A percentile compares a stretch with the other conserved stretches of the same genome.
Evolutionary conservation across 2,797 vertebrate species (phyloP).

Genomic region (Buphagus erythrorhynchus): DNA sequence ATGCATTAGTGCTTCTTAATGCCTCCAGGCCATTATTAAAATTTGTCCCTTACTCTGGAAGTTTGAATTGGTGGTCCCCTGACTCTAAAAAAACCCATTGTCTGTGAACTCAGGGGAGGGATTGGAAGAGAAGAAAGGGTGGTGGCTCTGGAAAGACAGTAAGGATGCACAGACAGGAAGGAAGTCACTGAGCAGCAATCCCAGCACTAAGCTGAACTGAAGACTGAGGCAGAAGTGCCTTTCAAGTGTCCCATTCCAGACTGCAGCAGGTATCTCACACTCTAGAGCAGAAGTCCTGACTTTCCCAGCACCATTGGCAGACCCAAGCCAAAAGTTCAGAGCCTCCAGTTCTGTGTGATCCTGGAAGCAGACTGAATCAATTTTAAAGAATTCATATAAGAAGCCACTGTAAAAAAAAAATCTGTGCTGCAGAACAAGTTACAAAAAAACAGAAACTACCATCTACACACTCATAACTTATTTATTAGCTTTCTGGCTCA

Average conservation of each 20-base stretch:
- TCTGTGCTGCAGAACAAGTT: not conserved
- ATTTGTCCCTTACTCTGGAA: not conserved
- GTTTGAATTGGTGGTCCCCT: not conserved
- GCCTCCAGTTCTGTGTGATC: not conserved
- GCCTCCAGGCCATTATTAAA: conserved; percentile 6
- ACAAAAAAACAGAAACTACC: not conserved
- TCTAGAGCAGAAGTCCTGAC: not conserved
- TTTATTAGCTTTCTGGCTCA: not conserved
- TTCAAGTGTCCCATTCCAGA: not conserved
- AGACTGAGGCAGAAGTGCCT: not conserved
- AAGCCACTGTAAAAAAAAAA: not conserved
- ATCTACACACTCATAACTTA: not conserved
- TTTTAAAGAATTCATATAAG: not conserved
- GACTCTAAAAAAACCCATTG: not conserved
- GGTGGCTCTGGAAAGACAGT: not conserved
- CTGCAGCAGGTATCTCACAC: not conserved
- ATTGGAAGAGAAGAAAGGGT: not conserved
- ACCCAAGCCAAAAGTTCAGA: not conserved
- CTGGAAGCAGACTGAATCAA: not conserved
- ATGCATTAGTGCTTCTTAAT: conserved; percentile 43
- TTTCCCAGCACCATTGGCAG: not conserved
- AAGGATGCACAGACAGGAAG: not conserved
- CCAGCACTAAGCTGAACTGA: not conserved
- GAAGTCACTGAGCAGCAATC: not conserved
- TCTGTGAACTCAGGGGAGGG: not conserved